Base-by-base conservation (phyloP, 2,888 invertebrate genomes). In the Volucella zonaria region DNA sequence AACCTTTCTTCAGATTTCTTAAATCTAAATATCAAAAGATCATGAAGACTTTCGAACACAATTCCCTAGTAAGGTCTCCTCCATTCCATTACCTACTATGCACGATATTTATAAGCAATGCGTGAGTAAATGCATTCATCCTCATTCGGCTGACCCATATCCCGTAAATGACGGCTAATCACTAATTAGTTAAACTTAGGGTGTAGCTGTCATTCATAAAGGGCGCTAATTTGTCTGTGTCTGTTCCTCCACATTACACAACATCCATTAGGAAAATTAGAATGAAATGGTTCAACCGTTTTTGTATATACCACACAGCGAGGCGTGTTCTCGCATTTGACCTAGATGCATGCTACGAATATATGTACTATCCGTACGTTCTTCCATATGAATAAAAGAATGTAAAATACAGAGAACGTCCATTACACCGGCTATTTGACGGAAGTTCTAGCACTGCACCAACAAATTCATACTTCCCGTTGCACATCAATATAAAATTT, bases 261-360 rank as follows among this genome's bases (percentile, higher is more conserved):
- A 47, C 49, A 56, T 68, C 75, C 80, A 80, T 80, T 80, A 80
- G 51, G 56, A 42, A 80, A 75, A 80, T 80, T 67, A 79, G 73
- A 78, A 66, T 66, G 40, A 73, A 80, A 62, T 68, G 14, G 18
- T 58, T 56, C 49, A 12, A 49, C 54, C 54, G 54, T 74, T 80
- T 74, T 67, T 31, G 31, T 31, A 31, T 31, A 31, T 31, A 18
- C 62, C 38, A 10, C 14, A 47, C n/a, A 23, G 12, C 59, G 15
- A 31, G 59, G 15, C 42, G 18, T 42, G 18, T 54, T 40, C 54
- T 56, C 70, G 70, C 77, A 62, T 64, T 62, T 78, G 70, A 64
- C 64, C 77, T 43, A 71, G 62, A 42, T 68, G 15, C 40, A 42
- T 11, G 9, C 14, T 42, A 6, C 45, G 15, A 8, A 64, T 45